Base-by-base conservation (phyloP, 2,888 invertebrate species). In the Dryomyza anilis region DNA sequence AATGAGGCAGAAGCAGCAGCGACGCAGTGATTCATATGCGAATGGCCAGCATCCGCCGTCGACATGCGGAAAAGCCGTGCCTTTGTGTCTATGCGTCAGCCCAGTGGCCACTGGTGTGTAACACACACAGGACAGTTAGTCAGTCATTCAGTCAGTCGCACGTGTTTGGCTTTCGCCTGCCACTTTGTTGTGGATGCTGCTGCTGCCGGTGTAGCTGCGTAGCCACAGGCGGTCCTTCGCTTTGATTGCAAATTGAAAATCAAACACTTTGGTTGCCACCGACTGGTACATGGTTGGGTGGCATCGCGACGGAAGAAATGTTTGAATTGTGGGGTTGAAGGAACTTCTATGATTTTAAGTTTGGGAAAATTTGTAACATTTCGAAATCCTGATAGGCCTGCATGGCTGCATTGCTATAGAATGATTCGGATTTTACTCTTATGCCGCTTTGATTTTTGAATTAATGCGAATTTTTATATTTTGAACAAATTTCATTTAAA, bases 1-100 rank as follows among this genome's bases (percentile, higher is more conserved):
- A n/a, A n/a, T n/a, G n/a, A n/a, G n/a, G n/a, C n/a, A n/a, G n/a
- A n/a, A n/a, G n/a, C n/a, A n/a, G n/a, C n/a, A n/a, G 1, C 48
- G 21, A 21, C 36, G 46, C 16, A 16, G 53, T 53, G 61, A 52
- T 61, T 61, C 61, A 61, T 48, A 27, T n/a, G 16, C 14, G n/a
- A 21, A 33, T 7, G 39, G 23, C 19, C 57, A 57, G 57, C 57
- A 57, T 57, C 55, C n/a, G 39, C 43, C n/a, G 29, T 29, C 58
- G 33, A 33, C 30, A 45, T 52, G 62, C 72, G 77, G 78, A 77
- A 78, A 77, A 77, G 71, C 72, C 70, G 43, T 23, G n/a, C 23
- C 23, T 39, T 58, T 55, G 55, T 55, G 55, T 21, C 36, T 10
- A 29, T 58, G 58, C 46, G 21, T 16, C 55, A 27, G 27, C 50